Evolutionary conservation across 2,797 vertebrate species (phyloP), one percentile per base, ranked within the genome.

Genomic region (Coccyzus lansbergi): DNA sequence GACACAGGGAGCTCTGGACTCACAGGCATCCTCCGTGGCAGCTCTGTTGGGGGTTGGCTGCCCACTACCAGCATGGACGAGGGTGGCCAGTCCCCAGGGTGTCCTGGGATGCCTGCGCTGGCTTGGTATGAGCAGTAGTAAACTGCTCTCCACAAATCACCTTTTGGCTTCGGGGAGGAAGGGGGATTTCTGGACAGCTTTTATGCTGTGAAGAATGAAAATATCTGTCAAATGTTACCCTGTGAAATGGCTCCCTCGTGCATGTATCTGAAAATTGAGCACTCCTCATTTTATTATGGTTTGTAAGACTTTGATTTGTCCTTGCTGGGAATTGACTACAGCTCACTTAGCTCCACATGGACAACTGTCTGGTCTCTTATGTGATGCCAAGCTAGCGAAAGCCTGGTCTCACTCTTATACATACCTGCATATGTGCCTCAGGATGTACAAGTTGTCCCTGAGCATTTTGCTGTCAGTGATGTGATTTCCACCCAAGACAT

Each of bases 41-140:
- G 42, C 31, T 79, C 42, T 56, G 26, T 16, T 1, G 0, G 19
- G 24, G 16, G 10, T 17, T 38, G 68, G n/a, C 48, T 29, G 14
- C 29, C 25, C 7, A 1, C 53, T 67, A 60, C 46, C 6, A 9
- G 25, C 26, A 17, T 0, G 1, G 29, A 18, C 22, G 29, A 22
- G 38, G 33, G 44, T 52, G 46, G 15, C 81, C n/a, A 38, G 34
- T 68, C 68, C 53, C 21, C 12, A 19, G 82, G 19, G 42, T 80
- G 34, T 55, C 31, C 40, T 36, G 34, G 9, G 40, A 68, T 59
- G 53, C 86, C 53, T 29, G 21, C 16, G 3, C 48, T 55, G 26
- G 15, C 34, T 59, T 79, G 53, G 26, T 67, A 15, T 0, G 2
- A 10, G 36, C 65, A 71, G 42, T 15, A 8, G 51, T 42, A 51